Evolutionary conservation across 2,888 invertebrate genomes (phyloP).

Genomic region (Melanostoma scalare): DNA sequence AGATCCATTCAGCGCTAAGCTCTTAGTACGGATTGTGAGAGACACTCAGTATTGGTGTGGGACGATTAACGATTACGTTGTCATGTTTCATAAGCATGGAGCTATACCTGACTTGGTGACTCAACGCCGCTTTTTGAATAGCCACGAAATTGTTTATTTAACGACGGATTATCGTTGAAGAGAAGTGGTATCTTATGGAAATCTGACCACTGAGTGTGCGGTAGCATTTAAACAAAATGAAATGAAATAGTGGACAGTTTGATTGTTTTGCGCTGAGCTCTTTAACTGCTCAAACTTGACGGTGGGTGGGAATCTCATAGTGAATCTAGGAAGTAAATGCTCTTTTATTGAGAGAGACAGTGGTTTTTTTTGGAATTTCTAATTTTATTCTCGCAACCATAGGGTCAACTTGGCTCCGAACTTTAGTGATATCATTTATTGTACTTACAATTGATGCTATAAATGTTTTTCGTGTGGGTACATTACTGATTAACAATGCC

Average conservation of each 20-base stretch:
- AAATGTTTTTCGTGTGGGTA: slow-evolving; percentile 11
- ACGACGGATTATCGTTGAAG: not conserved
- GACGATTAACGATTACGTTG: slow-evolving; percentile 37
- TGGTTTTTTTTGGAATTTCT: not conserved
- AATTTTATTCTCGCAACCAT: slow-evolving; percentile 32
- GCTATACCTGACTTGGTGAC: slow-evolving; percentile 60
- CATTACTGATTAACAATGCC: not conserved
- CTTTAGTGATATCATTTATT: slow-evolving; percentile 35
- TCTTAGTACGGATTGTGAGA: slow-evolving; percentile 7
- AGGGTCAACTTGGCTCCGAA: slow-evolving; percentile 46
- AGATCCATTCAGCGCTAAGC: slow-evolving; percentile 29
- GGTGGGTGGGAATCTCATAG: no score
- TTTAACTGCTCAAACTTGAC: no score
- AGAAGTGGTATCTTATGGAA: not conserved
- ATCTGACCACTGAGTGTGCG: no score
- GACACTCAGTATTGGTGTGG: slow-evolving; percentile 24
- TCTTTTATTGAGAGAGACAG: not conserved
- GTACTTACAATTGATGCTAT: slow-evolving; percentile 2
- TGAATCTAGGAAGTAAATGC: not conserved
- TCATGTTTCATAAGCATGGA: slow-evolving; percentile 39
- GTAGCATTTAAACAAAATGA: no score
- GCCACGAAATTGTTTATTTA: slow-evolving; percentile 23
- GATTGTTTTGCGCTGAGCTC: no score
- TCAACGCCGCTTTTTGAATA: slow-evolving; percentile 34
- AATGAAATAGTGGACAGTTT: no score